Evolutionary conservation across 2,888 invertebrate genomes (phyloP), one percentile per base, ranked within the genome.

Genomic region (Philopedon plagiatum): DNA sequence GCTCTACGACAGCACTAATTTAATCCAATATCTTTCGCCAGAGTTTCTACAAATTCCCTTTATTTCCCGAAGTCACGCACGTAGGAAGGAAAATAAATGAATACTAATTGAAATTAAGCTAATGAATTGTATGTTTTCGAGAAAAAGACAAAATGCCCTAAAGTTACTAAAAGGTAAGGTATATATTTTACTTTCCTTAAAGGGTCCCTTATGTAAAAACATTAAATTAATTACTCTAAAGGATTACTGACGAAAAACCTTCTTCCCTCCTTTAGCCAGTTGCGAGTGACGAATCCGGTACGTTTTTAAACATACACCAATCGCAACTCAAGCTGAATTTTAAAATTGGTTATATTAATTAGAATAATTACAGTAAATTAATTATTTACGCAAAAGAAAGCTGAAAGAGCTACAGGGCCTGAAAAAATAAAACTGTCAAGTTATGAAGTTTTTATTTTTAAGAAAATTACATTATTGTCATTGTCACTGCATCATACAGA

Each of bases 81-180:
- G 39, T 39, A 23, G 21, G 9, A 57, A 21, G 21, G 21, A n/a
- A 37, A 37, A 57, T 57, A 57, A 57, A 57, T 39, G 57, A 57
- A 57, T 57, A 39, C 57, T 37, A 57, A 57, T 57, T 57, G 39
- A 37, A 57, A 57, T 57, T 32, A 57, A 11, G 37, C 57, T 57
- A 57, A 57, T 57, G 57, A 57, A 34, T 57, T 57, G 37, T 54
- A 15, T 57, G 32, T 32, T 57, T 63, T 34, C 51, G 62, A 18
- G 34, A 63, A 63, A 18, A 51, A 49, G 8, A 51, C 51, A 51
- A 51, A 63, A 49, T 63, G 51, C 18, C 62, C 37, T 19, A 0
- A 19, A 21, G 51, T 37, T 34, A 34, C 32, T 51, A 63, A 34
- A 23, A 49, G 34, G 32, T 19, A 29, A 63, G 51, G 34, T 34